Percentiles rank a stretch among this genome's conserved stretches.
Conservation (phyloP, 2,113 vertebrate genomes). For the Oreotrochilus melanogaster region DNA sequence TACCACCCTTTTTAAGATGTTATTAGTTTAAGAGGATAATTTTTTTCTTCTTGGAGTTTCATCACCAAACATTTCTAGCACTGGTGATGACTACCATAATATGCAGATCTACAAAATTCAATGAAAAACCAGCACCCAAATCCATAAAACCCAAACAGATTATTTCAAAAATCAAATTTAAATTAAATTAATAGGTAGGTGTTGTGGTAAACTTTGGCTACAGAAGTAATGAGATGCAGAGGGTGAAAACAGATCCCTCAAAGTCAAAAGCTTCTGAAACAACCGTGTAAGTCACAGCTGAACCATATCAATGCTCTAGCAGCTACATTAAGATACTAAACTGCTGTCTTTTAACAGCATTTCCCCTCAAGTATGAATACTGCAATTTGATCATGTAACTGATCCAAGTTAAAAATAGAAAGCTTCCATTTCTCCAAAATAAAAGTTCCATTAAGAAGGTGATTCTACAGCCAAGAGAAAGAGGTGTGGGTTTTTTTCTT, state of each 20-base stretch:
- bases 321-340: background rate
- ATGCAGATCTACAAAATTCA: background rate
- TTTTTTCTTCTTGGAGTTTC: background rate
- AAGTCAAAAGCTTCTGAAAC: background rate
- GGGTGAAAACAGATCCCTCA: background rate
- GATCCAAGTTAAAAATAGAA: background rate
- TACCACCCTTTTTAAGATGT: background rate
- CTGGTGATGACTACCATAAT: background rate
- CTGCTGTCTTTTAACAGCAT: background rate
- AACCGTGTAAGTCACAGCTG: background rate
- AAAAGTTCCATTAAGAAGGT: background rate
- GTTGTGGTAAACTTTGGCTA: background rate
- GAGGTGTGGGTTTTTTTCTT: fast-evolving
- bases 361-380: background rate
- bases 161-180: background rate
- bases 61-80: background rate
- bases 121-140: background rate
- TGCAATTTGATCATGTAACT: background rate
- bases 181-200: background rate
- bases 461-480: background rate
- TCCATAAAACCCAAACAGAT: background rate
- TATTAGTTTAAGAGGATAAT: background rate
- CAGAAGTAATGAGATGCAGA: background rate
- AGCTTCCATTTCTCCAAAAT: background rate
- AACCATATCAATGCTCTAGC: background rate